Percentiles rank a stretch among this genome's conserved stretches.
These are phyloP conservation scores for Rhombomys opimus DNA, from an alignment of 2,113 vertebrate species.

Conservation along the genomic window DNA sequence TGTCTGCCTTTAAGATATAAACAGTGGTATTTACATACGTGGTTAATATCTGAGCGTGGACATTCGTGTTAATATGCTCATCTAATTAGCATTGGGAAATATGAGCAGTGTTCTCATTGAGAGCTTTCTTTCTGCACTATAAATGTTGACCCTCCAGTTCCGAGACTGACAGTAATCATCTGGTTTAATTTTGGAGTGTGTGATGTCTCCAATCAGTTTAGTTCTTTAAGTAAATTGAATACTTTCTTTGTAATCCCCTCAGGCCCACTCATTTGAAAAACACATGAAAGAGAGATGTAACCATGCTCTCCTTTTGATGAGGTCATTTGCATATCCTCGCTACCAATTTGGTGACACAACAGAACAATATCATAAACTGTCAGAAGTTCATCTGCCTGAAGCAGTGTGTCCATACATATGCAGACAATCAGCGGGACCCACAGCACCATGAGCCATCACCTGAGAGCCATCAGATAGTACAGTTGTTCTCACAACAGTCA, in stretches of 20 bases:
- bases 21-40: not conserved
- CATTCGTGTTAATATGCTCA: not conserved
- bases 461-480: conserved; percentile 78
- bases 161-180: conserved; percentile 44
- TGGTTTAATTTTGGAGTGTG: conserved; percentile 55
- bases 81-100: conserved; percentile 42
- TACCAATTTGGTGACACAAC: conserved; percentile 1
- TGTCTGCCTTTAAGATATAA: conserved; percentile 3
- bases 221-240: conserved; percentile 56
- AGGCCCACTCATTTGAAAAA: conserved; percentile 48
- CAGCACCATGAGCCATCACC: conserved; percentile 62
- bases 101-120: not conserved
- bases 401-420: not conserved
- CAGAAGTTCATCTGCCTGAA: not conserved
- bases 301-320: not conserved
- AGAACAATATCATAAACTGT: not conserved
- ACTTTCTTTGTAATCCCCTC: conserved; percentile 6
- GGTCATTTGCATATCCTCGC: not conserved
- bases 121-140: not conserved
- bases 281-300: not conserved
- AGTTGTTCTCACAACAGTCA: conserved; percentile 78
- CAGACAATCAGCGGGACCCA: not conserved
- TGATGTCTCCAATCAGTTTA: not conserved
- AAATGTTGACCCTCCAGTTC: conserved; percentile 50
- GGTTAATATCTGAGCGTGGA: not conserved